phyloP scores from a whole-genome alignment of 2,113 vertebrate genomes.

The Nyctibius bracteatus region DNA sequence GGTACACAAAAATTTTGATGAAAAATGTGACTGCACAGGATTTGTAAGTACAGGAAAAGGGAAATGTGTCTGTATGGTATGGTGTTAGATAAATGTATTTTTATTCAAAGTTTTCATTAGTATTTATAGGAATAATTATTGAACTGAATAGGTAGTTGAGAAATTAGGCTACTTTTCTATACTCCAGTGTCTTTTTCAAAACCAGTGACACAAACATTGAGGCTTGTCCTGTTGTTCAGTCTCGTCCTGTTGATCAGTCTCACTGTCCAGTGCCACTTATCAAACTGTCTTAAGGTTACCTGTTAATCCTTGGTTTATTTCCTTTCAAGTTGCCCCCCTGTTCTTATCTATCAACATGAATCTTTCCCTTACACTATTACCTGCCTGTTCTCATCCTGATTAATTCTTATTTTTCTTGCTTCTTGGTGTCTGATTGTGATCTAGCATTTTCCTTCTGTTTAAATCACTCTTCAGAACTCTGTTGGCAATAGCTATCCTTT shows the following conservation, averaged over 20 bases:
- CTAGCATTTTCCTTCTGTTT: not conserved
- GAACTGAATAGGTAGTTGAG: not conserved
- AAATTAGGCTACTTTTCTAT: not conserved
- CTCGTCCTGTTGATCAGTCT: not conserved
- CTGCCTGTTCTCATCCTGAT: not conserved
- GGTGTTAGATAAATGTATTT: not conserved
- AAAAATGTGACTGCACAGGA: not conserved
- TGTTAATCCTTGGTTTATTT: not conserved
- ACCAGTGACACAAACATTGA: not conserved
- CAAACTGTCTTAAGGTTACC: not conserved
- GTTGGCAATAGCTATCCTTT: not conserved
- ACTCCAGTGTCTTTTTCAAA: not conserved
- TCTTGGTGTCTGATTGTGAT: not conserved
- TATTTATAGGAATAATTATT: not conserved
- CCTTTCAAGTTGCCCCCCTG: not conserved
- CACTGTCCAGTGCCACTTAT: not conserved
- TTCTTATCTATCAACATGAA: not conserved
- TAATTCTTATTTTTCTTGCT: not conserved
- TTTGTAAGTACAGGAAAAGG: not conserved
- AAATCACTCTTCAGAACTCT: not conserved
- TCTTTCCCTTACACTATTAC: not conserved
- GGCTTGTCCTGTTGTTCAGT: not conserved
- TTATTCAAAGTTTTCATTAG: not conserved
- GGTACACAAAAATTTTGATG: not conserved
- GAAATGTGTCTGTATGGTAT: not conserved